Conservation (phyloP, 2,888 invertebrate species). For the Dendrolimus houi region DNA sequence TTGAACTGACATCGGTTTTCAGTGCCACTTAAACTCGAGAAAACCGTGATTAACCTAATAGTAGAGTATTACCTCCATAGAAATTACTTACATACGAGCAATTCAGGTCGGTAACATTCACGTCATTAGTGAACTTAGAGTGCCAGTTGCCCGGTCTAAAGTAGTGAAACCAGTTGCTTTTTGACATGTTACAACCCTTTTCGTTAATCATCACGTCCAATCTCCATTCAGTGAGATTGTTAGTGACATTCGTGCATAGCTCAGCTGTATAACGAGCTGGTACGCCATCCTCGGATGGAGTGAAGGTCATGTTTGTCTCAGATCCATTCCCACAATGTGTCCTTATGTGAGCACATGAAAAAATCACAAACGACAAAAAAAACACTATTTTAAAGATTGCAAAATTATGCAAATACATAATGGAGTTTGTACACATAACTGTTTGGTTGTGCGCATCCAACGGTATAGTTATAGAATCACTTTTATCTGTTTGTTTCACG, state of each 20-base stretch:
- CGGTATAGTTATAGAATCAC: too few relatives aligned
- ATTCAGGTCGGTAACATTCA: constrained; percentile 15
- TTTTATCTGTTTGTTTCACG: too few relatives aligned
- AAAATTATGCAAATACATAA: constrained; percentile 20
- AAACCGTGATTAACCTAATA: background rate
- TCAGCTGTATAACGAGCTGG: constrained; percentile 37
- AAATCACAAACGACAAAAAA: constrained; percentile 20
- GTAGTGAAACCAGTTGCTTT: too few relatives aligned
- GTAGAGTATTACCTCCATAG: background rate
- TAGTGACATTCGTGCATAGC: constrained; percentile 27
- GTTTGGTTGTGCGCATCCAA: too few relatives aligned
- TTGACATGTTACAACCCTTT: background rate
- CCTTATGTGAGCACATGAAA: constrained; percentile 14
- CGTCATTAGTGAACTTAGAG: constrained; percentile 10
- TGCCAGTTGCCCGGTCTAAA: constrained; percentile 6
- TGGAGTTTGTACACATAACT: background rate
- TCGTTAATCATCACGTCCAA: constrained; percentile 18
- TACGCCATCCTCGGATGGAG: constrained; percentile 22
- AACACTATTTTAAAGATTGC: constrained; percentile 12
- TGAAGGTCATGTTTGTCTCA: constrained; percentile 17
- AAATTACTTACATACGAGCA: constrained; percentile 36
- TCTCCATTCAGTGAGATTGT: constrained; percentile 22
- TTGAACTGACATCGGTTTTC: too few relatives aligned
- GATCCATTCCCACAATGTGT: constrained; percentile 23
- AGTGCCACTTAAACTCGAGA: too few relatives aligned